phyloP scores from a whole-genome alignment of 2,113 vertebrate genomes.

The Emberiza fucata region DNA sequence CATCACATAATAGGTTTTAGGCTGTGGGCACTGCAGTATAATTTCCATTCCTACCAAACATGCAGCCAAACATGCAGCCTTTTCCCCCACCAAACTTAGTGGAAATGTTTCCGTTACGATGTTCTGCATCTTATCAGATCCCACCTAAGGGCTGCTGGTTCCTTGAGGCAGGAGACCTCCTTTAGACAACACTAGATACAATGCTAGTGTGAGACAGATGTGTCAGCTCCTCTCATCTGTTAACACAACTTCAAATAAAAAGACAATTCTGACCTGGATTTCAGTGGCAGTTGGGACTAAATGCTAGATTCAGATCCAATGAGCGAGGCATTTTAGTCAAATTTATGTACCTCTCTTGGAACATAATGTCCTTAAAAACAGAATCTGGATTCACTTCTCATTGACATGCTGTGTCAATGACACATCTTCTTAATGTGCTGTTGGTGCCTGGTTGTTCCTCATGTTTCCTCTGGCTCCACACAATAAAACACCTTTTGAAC shows the following conservation, averaged over 20 bases:
- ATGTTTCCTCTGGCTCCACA: not conserved
- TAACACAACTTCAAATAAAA: not conserved
- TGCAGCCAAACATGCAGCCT: not conserved
- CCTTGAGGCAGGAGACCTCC: not conserved
- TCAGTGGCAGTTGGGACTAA: not conserved
- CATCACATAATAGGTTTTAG: not conserved
- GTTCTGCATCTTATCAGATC: not conserved
- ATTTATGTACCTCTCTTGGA: not conserved
- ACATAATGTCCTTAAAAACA: not conserved
- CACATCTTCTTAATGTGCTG: not conserved
- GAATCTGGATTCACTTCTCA: slow-evolving; percentile 19
- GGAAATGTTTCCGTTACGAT: fast-evolving
- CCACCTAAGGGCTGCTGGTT: not conserved
- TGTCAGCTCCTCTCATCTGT: not conserved
- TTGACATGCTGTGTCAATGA: not conserved
- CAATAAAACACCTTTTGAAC: slow-evolving; percentile 28
- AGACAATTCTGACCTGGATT: slow-evolving; percentile 26
- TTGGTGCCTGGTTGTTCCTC: not conserved
- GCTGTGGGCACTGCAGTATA: not conserved
- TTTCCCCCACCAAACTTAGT: not conserved
- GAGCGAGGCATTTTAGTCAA: not conserved
- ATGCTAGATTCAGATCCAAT: not conserved
- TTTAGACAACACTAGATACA: not conserved
- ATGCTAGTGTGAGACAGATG: not conserved
- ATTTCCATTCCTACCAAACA: not conserved